Conservation (phyloP, 2,113 vertebrate species). For the Conger conger region DNA sequence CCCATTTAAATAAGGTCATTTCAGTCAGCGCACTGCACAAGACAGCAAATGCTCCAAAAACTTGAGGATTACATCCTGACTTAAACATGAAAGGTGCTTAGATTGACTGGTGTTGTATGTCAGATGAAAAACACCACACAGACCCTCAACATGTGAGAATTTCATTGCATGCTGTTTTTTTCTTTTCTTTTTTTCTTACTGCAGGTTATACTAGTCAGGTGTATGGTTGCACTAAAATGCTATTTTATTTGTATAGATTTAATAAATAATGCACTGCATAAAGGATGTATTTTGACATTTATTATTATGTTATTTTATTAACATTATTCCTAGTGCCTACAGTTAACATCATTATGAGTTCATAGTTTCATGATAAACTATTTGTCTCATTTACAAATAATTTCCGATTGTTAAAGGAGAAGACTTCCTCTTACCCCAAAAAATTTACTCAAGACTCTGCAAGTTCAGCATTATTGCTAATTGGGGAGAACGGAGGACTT, state of each 20-base stretch:
- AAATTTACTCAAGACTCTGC: conserved; percentile 21
- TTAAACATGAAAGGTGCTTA: not conserved
- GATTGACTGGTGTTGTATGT: no score
- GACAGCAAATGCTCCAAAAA: not conserved
- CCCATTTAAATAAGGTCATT: no score
- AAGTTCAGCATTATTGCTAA: conserved; percentile 54
- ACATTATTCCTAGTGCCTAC: not conserved
- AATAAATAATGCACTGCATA: not conserved
- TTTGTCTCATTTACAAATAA: no score
- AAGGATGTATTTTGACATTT: not conserved
- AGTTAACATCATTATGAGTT: no score
- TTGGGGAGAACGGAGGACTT: not conserved
- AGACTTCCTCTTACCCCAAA: not conserved
- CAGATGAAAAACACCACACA: not conserved
- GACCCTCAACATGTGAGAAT: not conserved
- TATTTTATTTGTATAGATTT: not conserved
- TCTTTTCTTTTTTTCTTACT: not conserved
- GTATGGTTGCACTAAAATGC: not conserved
- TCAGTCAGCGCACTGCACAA: not conserved
- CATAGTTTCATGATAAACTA: not conserved
- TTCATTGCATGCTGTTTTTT: not conserved
- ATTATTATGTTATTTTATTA: no score
- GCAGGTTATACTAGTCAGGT: not conserved
- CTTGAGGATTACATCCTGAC: not conserved
- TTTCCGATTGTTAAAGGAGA: not conserved